Evolutionary conservation across 2,797 vertebrate species (phyloP).

Genomic region (Heliangelus exortis): DNA sequence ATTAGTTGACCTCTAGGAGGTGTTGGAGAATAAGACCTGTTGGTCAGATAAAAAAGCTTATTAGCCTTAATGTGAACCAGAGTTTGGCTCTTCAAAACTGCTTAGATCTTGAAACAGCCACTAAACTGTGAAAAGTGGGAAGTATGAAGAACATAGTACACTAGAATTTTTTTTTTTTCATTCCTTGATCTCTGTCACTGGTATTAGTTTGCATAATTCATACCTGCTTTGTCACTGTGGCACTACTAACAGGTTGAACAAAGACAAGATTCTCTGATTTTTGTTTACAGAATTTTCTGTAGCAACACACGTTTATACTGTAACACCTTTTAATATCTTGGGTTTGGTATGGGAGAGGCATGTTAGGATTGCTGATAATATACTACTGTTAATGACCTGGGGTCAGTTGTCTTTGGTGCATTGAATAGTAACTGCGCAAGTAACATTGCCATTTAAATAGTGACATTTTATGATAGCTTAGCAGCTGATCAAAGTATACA

Average conservation of each 20-base stretch:
- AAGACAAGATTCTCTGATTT: background rate
- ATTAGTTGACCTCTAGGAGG: background rate
- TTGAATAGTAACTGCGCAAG: background rate
- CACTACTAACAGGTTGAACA: background rate
- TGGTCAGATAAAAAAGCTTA: background rate
- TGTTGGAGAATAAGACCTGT: background rate
- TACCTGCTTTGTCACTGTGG: background rate
- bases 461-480: background rate
- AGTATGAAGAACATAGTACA: background rate
- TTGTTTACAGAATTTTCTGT: background rate
- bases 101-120: background rate
- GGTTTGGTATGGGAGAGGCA: background rate
- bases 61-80: background rate
- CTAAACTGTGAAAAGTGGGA: slow-evolving; percentile 4
- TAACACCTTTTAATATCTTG: background rate
- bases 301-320: background rate
- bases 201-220: background rate
- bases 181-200: background rate
- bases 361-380: background rate
- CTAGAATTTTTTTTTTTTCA: background rate
- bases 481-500: background rate
- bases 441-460: background rate
- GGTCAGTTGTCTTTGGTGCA: background rate
- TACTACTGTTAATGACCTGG: background rate
- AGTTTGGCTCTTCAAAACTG: background rate